Evolutionary conservation across 1,140 invertebrate species (phyloP), one percentile per base, ranked within the genome.

Genomic region (Lepidurus apus): DNA sequence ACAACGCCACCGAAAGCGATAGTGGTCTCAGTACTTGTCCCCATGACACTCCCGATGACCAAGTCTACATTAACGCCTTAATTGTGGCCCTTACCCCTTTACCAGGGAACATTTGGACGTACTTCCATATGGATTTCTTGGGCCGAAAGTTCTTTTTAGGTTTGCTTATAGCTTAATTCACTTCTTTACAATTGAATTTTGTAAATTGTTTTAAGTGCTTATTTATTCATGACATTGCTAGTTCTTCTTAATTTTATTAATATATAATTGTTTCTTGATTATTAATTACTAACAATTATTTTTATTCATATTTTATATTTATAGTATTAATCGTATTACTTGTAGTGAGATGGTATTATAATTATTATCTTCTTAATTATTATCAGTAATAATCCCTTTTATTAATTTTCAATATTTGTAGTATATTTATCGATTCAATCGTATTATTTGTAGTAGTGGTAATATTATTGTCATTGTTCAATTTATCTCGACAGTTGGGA

Each of bases 61-160:
- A 65, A 65, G 53, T 65, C 1, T 65, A n/a, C 53, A 65, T 65
- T 21, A 65, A 65, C 53, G 53, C 53, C 3, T 65, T 65, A 17
- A 65, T 65, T 65, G 53, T 65, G 17, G 53, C 53, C 53, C 53
- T 65, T 11, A 65, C 53, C 13, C 53, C 53, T 17, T 65, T 65
- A 65, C 53, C 53, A 1, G 53, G 53, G 17, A 65, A 65, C 13
- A 9, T 65, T n/a, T 65, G 53, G 53, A 65, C 53, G 53, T 65
- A 65, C 53, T 65, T 65, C 13, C 53, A 65, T 65, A 65, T 65
- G 53, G 53, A 65, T 17, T 65, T 65, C 53, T 65, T 65, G 53
- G 53, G 53, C 53, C 53, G 53, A 65, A 65, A 65, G 21, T 65
- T 65, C 21, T 65, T 65, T 21, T 21, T 65, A 65, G 53, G 53